A percentile compares a stretch with the other conserved stretches of the same genome.
Conservation (phyloP, 2,113 vertebrate species). For the Hypomesus transpacificus region DNA sequence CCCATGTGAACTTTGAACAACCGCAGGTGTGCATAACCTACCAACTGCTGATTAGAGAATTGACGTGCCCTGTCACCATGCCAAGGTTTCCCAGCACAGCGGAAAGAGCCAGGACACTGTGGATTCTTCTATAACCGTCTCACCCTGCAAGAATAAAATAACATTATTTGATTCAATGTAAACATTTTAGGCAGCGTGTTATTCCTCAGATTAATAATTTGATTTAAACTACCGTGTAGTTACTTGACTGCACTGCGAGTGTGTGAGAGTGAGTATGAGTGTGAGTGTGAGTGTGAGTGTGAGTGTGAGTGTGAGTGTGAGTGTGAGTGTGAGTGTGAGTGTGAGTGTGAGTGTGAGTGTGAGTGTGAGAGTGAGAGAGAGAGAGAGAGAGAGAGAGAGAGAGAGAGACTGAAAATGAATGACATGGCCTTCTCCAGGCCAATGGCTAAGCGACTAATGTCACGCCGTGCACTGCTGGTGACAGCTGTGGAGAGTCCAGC, state of each 20-base stretch:
- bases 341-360: not conserved
- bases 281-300: not conserved
- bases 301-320: not conserved
- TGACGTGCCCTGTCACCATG: conserved; percentile 23
- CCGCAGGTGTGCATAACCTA: conserved; percentile 12
- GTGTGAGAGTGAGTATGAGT: too few species aligned
- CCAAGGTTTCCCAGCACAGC: conserved; percentile 33
- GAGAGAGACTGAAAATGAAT: not conserved
- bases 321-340: not conserved
- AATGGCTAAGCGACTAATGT: not conserved
- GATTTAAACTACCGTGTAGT: too few species aligned
- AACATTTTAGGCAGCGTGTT: too few species aligned
- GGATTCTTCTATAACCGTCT: conserved; percentile 4
- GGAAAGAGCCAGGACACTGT: conserved; percentile 31
- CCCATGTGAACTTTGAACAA: not conserved
- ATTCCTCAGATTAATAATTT: too few species aligned
- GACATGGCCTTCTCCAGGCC: too few species aligned
- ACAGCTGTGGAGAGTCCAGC: conserved; percentile 7
- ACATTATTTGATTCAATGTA: not conserved
- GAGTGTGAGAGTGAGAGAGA: not conserved
- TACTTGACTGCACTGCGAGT: too few species aligned
- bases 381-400: not conserved
- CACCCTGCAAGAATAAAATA: not conserved
- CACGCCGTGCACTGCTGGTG: not conserved
- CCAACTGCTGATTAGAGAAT: conserved; percentile 28